A percentile compares a stretch with the other conserved stretches of the same genome.
Evolutionary conservation across 2,888 invertebrate genomes (phyloP).

Genomic region (Apamea anceps): DNA sequence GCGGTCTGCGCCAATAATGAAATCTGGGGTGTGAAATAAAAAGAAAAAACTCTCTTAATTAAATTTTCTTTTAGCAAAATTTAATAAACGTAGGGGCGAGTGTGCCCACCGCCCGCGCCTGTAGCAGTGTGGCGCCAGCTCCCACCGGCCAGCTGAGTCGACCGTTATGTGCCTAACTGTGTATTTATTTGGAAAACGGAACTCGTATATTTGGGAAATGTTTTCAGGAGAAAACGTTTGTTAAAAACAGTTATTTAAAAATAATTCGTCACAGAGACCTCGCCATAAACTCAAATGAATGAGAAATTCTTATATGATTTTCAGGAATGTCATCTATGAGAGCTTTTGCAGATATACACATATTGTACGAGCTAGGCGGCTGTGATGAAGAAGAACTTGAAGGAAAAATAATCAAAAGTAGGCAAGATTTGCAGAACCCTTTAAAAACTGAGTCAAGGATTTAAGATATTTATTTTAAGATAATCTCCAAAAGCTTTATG

Average conservation of each 20-base stretch:
- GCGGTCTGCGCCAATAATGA: conserved; percentile 87
- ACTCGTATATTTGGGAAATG: conserved; percentile 29
- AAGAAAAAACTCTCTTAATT: conserved; percentile 90
- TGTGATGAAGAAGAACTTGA: neutral
- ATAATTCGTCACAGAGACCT: neutral
- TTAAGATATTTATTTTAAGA: neutral
- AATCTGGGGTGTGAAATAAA: conserved; percentile 90
- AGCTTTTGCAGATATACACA: neutral
- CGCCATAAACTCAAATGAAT: neutral
- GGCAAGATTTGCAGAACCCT: neutral
- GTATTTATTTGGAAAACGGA: conserved; percentile 40
- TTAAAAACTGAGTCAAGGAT: neutral
- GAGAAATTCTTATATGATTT: neutral
- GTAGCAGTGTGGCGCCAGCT: neutral
- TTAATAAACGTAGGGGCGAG: conserved; percentile 85
- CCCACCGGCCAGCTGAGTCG: conserved; percentile 54
- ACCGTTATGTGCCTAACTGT: conserved; percentile 28
- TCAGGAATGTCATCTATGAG: neutral
- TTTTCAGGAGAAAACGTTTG: conserved; percentile 1
- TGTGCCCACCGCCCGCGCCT: conserved; percentile 57
- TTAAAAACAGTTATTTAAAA: neutral
- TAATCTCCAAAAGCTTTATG: conserved; percentile 12
- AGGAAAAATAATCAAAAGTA: neutral
- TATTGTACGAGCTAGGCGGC: neutral
- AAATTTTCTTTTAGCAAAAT: conserved; percentile 89